Conservation (phyloP, 2,113 vertebrate genomes). For the Callipepla squamata region DNA sequence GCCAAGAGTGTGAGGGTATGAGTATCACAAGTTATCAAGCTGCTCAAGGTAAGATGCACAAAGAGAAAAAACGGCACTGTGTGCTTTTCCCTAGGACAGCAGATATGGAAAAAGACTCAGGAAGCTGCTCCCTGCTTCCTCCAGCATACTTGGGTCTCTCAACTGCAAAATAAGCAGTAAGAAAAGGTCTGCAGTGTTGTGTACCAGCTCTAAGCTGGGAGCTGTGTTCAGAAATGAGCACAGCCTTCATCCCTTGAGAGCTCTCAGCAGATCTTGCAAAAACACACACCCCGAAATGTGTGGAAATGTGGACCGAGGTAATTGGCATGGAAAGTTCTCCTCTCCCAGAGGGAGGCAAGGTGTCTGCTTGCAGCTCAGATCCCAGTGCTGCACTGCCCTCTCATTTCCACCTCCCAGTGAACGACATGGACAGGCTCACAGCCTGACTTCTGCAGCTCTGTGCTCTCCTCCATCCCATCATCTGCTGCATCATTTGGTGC, state of each 20-base stretch:
- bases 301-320: neutral
- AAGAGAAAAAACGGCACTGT: neutral
- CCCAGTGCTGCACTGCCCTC: neutral
- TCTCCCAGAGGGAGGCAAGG: neutral
- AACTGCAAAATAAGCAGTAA: neutral
- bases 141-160: neutral
- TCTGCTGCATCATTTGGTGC: accelerated
- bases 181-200: neutral
- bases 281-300: neutral
- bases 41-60: neutral
- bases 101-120: neutral
- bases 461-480: neutral
- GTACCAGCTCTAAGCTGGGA: neutral
- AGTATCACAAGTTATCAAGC: neutral
- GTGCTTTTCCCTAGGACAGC: neutral
- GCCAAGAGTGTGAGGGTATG: neutral
- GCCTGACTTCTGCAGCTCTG: neutral
- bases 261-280: neutral
- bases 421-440: neutral
- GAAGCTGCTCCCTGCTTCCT: neutral
- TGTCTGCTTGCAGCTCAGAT: neutral
- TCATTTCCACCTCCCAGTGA: neutral
- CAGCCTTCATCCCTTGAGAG: accelerated
- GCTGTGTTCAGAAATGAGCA: neutral
- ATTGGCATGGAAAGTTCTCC: neutral